Base-by-base conservation (phyloP, 2,888 invertebrate species). In the Trachelus stipa region DNA sequence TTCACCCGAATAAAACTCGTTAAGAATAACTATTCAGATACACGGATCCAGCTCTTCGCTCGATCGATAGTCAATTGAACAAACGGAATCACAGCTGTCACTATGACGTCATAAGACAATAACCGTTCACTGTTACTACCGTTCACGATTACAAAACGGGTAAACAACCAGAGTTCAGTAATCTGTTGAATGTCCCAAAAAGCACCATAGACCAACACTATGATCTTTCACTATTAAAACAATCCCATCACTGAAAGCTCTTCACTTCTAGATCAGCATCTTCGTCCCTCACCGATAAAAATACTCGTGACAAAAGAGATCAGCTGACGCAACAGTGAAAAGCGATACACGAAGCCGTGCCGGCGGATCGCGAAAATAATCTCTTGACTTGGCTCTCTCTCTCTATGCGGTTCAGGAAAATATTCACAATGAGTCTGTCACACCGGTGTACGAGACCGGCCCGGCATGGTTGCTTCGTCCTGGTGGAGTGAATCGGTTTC, bases 401-500 rank as follows among this genome's bases (percentile, higher is more conserved):
- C 15, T 56, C 35, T 35, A 3, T 35, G 56, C 31, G 31, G 31
- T 31, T 11, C n/a, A 34, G 34, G 68, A 74, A 76, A 79, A 76
- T 77, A 83, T 83, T 81, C 81, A 81, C 81, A 78, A 73, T 37
- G 74, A 68, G 74, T 35, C 77, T 77, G 75, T 76, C 35, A 34
- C 79, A 78, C 79, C 56, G 78, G 40, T 79, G 34, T 71, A 73
- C 79, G 81, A 79, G 80, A 83, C 83, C 34, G 83, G 79, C 78
- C 83, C 85, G 85, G 81, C 83, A 83, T 84, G 80, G 81, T 81
- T 82, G 83, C 81, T 84, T 82, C 83, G 84, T 85, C 85, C 87
- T 85, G 84, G 84, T 82, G 81, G 80, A 88, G 85, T 87, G 88
- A 87, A 85, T 85, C 83, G 79, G 84, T 73, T 68, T 56, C 77